Evolutionary conservation across 2,113 vertebrate species (phyloP).

Genomic region (rabbit (Oryctolagus cuniculus)): mOryCun1.1 NC_091439.1:84560501-84561000

Average conservation of each 20-base stretch:
- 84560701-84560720: neutral
- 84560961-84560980: neutral
- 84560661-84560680: neutral
- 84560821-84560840: no score
- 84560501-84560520: neutral
- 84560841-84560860: neutral
- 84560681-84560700: neutral
- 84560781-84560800: neutral
- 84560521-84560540: neutral
- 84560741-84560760: conserved; percentile 33
- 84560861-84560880: neutral
- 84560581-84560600: neutral
- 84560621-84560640: conserved; percentile 10
- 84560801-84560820: neutral
- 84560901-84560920: neutral
- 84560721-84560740: neutral
- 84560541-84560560: conserved; percentile 26
- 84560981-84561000: neutral
- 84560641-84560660: neutral
- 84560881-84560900: neutral
- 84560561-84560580: conserved; percentile 9
- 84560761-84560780: neutral
- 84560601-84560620: conserved; percentile 42
- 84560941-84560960: neutral
- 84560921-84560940: neutral